Conservation (phyloP, 2,113 vertebrate species). For the Pygathrix nemaeus region DNA sequence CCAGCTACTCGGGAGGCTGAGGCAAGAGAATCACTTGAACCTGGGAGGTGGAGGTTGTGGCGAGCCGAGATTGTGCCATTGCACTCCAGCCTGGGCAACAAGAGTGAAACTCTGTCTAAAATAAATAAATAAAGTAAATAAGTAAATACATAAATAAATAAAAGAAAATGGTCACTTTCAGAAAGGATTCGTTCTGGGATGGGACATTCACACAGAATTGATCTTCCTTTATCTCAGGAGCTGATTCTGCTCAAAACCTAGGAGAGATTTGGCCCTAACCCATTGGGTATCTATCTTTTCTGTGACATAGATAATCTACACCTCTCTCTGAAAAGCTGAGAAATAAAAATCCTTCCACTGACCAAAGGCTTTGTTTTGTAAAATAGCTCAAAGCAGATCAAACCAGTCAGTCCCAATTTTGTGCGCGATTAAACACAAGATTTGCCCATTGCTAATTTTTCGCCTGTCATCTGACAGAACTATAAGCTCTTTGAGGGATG, state of each 20-base stretch:
- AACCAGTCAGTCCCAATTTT: neutral
- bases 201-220: neutral
- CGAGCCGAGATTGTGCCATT: too few relatives aligned
- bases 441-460: neutral
- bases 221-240: conserved; percentile 18
- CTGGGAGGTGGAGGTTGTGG: too few relatives aligned
- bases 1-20: too few relatives aligned
- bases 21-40: too few relatives aligned
- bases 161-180: neutral
- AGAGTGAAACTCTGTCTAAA: too few relatives aligned
- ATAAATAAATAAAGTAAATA: too few relatives aligned
- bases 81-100: too few relatives aligned
- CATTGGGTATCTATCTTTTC: conserved; percentile 1
- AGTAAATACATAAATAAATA: too few relatives aligned
- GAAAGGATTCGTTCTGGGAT: neutral
- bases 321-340: conserved; percentile 13
- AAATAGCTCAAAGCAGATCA: conserved; percentile 42
- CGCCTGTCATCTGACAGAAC: conserved; percentile 34
- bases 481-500: neutral
- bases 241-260: neutral
- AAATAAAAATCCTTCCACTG: conserved; percentile 19
- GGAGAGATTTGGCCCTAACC: neutral
- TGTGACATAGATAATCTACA: conserved; percentile 10
- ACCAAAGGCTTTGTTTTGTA: conserved; percentile 18
- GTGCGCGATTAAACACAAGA: neutral